phyloP scores from a whole-genome alignment of 2,888 invertebrate genomes.

The Lumbricus terrestris region DNA sequence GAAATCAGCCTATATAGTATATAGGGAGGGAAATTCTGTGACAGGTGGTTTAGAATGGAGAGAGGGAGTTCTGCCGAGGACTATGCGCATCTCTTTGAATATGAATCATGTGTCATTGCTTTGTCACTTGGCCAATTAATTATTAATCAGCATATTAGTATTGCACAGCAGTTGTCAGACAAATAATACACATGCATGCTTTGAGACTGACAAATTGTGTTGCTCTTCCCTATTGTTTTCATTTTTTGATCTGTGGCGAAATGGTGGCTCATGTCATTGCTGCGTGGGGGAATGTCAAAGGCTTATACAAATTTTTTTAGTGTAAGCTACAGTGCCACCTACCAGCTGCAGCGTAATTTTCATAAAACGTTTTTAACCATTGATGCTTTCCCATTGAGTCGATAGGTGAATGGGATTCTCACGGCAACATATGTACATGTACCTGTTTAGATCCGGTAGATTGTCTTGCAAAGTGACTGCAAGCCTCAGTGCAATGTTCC shows the following conservation, averaged over 20 bases:
- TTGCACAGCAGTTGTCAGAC: not conserved
- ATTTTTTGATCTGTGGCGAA: not conserved
- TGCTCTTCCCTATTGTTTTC: not conserved
- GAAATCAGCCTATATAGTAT: not conserved
- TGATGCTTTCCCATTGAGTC: not conserved
- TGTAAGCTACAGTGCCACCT: not conserved
- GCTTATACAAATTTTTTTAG: not conserved
- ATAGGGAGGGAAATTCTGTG: not conserved
- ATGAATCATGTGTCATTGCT: too few relatives aligned
- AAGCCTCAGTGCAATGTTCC: too few relatives aligned
- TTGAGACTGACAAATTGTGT: slow-evolving; percentile 3
- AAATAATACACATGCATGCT: not conserved
- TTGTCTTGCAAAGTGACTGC: too few relatives aligned
- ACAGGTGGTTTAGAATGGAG: not conserved
- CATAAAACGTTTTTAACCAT: not conserved
- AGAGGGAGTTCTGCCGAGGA: not conserved
- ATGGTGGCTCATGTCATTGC: not conserved
- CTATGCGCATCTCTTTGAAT: not conserved
- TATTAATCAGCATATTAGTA: not conserved
- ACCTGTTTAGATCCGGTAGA: too few relatives aligned
- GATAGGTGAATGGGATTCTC: not conserved
- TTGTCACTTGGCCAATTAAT: not conserved
- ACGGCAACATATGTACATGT: not conserved
- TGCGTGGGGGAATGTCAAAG: not conserved
- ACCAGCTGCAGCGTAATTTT: not conserved